phyloP scores from a whole-genome alignment of 2,888 invertebrate species.

The Drosophila prostipennis region DNA sequence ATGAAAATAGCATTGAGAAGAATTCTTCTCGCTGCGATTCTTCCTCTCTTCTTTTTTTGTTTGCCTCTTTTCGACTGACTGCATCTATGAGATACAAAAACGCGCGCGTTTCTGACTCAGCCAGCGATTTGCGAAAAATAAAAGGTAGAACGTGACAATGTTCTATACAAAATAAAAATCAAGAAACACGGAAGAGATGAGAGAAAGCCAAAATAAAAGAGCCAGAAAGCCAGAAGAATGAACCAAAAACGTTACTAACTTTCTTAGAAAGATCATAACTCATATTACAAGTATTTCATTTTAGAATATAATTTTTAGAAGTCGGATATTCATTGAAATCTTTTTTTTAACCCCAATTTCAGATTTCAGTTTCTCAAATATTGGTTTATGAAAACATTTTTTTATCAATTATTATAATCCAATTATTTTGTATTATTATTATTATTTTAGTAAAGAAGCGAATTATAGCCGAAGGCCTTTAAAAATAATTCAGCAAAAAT shows the following conservation, averaged over 20 bases:
- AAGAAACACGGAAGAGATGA: conserved; percentile 7
- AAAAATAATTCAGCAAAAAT: background rate
- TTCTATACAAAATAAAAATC: background rate
- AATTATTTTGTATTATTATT: too few species aligned
- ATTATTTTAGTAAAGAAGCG: too few species aligned
- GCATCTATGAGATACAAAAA: conserved; percentile 43
- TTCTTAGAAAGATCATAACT: too few species aligned
- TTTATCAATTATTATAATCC: too few species aligned
- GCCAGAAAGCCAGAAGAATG: background rate
- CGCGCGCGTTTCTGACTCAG: conserved; percentile 57
- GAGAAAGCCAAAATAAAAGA: background rate
- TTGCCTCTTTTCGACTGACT: conserved; percentile 9
- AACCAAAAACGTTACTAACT: too few species aligned
- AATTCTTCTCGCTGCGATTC: conserved; percentile 53
- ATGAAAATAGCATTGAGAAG: conserved; percentile 75
- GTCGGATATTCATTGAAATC: too few species aligned
- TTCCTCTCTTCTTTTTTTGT: background rate
- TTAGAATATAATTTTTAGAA: too few species aligned
- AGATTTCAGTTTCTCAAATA: too few species aligned
- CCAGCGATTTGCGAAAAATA: conserved; percentile 29
- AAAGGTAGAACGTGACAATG: conserved; percentile 30
- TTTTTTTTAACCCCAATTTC: too few species aligned
- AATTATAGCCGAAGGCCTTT: background rate
- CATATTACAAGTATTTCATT: too few species aligned
- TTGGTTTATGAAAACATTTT: too few species aligned